phyloP scores from a whole-genome alignment of 2,113 vertebrate species.

The Lophotis ruficrista region DNA sequence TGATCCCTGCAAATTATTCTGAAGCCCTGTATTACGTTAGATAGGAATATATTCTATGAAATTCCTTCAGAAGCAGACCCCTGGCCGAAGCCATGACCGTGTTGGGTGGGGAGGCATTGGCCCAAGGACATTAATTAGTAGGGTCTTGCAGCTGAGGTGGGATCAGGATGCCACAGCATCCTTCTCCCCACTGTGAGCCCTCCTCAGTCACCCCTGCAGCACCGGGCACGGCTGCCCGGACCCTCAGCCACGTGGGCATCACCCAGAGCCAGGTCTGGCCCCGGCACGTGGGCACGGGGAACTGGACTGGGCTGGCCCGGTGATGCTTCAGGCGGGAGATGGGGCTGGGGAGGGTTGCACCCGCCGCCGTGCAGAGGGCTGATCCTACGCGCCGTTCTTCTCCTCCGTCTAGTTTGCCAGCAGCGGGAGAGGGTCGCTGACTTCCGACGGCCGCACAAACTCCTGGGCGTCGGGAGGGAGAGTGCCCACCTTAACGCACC shows the following conservation, averaged over 20 bases:
- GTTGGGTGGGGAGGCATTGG: background rate
- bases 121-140: background rate
- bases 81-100: rapidly evolving
- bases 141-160: background rate
- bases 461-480: conserved; percentile 61
- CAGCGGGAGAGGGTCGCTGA: conserved; percentile 47
- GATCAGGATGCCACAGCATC: background rate
- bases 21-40: background rate
- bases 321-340: background rate
- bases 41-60: background rate
- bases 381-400: background rate
- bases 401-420: conserved; percentile 11
- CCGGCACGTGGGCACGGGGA: rapidly evolving
- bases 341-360: background rate
- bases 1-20: background rate
- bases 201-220: too few species aligned
- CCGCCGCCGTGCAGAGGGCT: rapidly evolving
- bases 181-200: background rate
- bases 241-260: background rate
- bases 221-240: background rate
- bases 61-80: background rate
- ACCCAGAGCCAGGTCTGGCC: background rate
- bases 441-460: conserved; percentile 47
- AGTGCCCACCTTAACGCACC: background rate
- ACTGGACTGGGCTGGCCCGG: background rate